Conservation (phyloP, 2,113 vertebrate genomes). For the Gallinago paraguaiae region DNA sequence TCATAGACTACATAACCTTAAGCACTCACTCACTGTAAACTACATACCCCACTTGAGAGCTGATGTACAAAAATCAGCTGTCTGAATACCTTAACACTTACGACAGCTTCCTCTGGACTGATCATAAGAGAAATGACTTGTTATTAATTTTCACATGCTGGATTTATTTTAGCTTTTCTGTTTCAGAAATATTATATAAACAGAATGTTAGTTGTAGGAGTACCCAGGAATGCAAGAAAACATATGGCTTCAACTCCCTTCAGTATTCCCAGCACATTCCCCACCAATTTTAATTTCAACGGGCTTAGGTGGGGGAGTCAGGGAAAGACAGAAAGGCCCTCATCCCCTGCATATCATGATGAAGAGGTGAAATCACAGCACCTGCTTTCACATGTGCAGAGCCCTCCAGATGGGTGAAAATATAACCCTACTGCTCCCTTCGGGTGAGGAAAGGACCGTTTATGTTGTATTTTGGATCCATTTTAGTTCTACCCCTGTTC, state of each 20-base stretch:
- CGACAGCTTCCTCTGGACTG: conserved; percentile 39
- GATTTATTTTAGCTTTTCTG: conserved; percentile 55
- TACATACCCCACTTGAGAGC: conserved; percentile 51
- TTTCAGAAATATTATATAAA: conserved; percentile 35
- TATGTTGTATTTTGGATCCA: background rate
- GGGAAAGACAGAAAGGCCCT: background rate
- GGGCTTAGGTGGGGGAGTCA: background rate
- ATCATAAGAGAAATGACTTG: conserved; percentile 44
- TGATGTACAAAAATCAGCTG: conserved; percentile 67
- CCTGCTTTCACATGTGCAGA: background rate
- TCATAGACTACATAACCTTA: conserved; percentile 14
- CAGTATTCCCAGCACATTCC: background rate
- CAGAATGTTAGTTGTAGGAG: conserved; percentile 22
- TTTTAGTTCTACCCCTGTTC: background rate
- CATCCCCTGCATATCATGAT: background rate
- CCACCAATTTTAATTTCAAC: conserved; percentile 29
- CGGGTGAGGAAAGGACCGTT: background rate
- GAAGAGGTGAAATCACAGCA: background rate
- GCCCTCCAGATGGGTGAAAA: background rate
- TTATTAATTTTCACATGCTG: conserved; percentile 54
- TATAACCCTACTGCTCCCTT: background rate
- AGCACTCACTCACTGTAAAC: conserved; percentile 51
- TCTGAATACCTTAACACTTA: conserved; percentile 63
- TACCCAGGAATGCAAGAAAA: conserved; percentile 9
- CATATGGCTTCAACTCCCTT: background rate